Evolutionary conservation across 92 coral and sea anemone genomes (phyloP).

Genomic region (Paragorgia papillata): DNA sequence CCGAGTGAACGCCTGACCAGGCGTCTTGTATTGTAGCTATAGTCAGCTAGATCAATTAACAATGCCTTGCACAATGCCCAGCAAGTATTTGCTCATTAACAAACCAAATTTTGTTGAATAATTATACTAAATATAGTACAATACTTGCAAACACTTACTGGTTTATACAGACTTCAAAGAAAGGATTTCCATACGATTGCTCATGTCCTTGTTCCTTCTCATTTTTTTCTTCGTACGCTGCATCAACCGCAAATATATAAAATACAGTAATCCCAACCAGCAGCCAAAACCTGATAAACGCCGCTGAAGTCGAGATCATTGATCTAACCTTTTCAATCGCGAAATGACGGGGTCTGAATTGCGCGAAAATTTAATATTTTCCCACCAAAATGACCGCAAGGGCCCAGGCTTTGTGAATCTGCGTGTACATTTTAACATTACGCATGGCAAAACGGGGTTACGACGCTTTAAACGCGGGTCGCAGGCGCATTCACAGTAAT

Average conservation of each 20-base stretch:
- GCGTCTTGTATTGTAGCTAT: too few relatives aligned
- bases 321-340: not conserved
- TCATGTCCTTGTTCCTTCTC: not conserved
- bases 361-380: conserved; percentile 15
- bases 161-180: conserved; percentile 1
- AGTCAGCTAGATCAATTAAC: too few relatives aligned
- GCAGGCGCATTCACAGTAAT: not conserved
- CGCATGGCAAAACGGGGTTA: not conserved
- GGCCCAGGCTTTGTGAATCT: conserved; percentile 6
- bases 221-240: not conserved
- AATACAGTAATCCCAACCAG: too few relatives aligned
- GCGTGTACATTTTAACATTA: conserved; percentile 2
- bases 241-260: not conserved
- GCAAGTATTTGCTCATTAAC: too few relatives aligned
- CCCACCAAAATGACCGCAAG: conserved; percentile 9
- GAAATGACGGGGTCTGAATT: not conserved
- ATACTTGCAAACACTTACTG: not conserved
- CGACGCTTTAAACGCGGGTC: not conserved
- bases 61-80: too few relatives aligned
- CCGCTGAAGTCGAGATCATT: not conserved
- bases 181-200: not conserved
- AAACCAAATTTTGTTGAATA: too few relatives aligned
- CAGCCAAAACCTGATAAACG: conserved; percentile 13
- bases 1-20: too few relatives aligned
- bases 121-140: too few relatives aligned